A percentile compares a stretch with the other conserved stretches of the same genome.
phyloP scores from a whole-genome alignment of 2,888 invertebrate species.

The Xestia xanthographa region DNA sequence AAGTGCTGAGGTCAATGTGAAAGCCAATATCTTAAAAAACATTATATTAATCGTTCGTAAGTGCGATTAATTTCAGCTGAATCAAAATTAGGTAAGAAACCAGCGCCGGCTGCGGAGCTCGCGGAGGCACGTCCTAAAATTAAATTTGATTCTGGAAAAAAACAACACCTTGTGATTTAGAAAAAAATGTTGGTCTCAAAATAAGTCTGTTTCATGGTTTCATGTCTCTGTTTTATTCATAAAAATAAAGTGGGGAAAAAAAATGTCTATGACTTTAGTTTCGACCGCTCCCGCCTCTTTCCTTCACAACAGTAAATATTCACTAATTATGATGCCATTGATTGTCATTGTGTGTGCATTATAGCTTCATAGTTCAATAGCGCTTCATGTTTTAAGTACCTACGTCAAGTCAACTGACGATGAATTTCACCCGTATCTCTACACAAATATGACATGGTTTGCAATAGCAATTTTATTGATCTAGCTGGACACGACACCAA shows the following conservation, averaged over 20 bases:
- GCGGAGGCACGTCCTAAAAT: too few relatives aligned
- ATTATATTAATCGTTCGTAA: too few relatives aligned
- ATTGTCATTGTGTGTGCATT: not conserved
- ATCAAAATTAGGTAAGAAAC: too few relatives aligned
- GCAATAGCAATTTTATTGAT: slow-evolving; percentile 5
- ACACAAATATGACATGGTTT: slow-evolving; percentile 5
- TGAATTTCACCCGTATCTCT: not conserved
- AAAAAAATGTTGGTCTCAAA: too few relatives aligned
- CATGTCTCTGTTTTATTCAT: not conserved
- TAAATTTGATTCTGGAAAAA: too few relatives aligned
- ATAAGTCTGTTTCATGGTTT: not conserved
- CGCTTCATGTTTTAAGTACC: not conserved
- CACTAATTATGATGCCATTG: too few relatives aligned
- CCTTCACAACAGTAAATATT: not conserved
- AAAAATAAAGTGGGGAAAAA: not conserved
- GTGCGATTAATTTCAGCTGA: too few relatives aligned
- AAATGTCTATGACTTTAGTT: not conserved
- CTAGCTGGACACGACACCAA: slow-evolving; percentile 44
- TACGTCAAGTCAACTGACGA: not conserved
- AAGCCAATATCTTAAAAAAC: too few relatives aligned
- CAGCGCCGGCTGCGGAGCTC: too few relatives aligned
- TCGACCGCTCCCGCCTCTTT: not conserved
- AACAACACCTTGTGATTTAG: too few relatives aligned
- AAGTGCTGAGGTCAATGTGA: too few relatives aligned
- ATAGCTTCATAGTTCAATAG: too few relatives aligned